A percentile compares a stretch with the other conserved stretches of the same genome.
phyloP scores from a whole-genome alignment of 2,888 invertebrate genomes.

The Drosophila nigritarsus region DNA sequence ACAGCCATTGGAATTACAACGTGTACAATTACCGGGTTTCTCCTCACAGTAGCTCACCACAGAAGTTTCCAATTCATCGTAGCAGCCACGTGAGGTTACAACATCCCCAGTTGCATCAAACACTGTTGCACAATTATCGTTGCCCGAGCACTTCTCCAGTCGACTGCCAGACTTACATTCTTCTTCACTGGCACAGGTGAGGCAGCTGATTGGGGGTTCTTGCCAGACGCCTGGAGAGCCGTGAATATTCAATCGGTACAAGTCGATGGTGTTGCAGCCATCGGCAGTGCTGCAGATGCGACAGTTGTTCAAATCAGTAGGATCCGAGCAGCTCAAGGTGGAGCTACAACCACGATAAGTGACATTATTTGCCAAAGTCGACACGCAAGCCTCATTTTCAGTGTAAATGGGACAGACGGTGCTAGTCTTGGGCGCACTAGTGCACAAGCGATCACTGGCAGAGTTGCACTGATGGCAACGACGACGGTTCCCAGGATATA shows the following conservation, averaged over 20 bases:
- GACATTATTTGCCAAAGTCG: conserved; percentile 60
- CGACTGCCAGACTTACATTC: conserved; percentile 42
- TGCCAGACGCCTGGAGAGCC: conserved; percentile 83
- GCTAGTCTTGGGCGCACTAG: conserved; percentile 51
- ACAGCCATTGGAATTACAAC: conserved; percentile 83
- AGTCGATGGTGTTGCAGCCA: conserved; percentile 75
- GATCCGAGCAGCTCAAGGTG: conserved; percentile 67
- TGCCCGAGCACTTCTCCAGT: conserved; percentile 56
- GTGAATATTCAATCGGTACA: conserved; percentile 60
- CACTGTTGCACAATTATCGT: conserved; percentile 79
- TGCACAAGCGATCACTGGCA: conserved; percentile 54
- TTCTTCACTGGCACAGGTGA: conserved; percentile 58
- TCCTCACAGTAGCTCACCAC: conserved; percentile 63
- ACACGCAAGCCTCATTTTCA: conserved; percentile 72
- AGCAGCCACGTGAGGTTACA: conserved; percentile 78
- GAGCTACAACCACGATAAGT: conserved; percentile 81
- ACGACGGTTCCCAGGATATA: conserved; percentile 71
- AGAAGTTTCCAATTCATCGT: conserved; percentile 41
- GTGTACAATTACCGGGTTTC: conserved; percentile 67
- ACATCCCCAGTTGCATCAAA: conserved; percentile 60
- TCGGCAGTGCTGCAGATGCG: conserved; percentile 63
- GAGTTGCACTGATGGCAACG: conserved; percentile 82
- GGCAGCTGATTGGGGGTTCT: conserved; percentile 73
- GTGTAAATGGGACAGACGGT: conserved; percentile 77
- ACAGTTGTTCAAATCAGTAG: conserved; percentile 66